Base-by-base conservation (phyloP, 2,797 vertebrate species). In the Mergus octosetaceus region DNA sequence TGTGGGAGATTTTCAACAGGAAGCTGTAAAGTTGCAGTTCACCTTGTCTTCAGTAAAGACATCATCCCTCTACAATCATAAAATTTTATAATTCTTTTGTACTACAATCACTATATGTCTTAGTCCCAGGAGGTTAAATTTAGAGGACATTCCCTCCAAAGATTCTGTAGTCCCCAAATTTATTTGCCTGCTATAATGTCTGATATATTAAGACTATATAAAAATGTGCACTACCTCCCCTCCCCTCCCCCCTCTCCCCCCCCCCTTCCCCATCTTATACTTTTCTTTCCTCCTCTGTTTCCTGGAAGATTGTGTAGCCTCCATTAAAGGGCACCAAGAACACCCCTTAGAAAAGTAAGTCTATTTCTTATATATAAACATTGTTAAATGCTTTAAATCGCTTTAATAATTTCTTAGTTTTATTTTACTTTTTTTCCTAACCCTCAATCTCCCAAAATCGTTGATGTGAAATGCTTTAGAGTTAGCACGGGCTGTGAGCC, bases 401-500 rank as follows among this genome's bases (percentile, higher is more conserved):
- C 1, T 89, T 38, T 77, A 70, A 49, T 66, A 68, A 19, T 89
- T 94, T 78, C 36, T 13, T 75, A 51, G 2, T 49, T n/a, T 36
- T 36, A 9, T 36, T 60, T 38, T 38, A 17, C 21, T 36, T 27
- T 24, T 75, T 73, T 64, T 1, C 0, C 7, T 87, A 3, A 4
- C 36, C n/a, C 57, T 9, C 10, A 49, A 21, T 78, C 30, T 87
- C 18, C 24, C 25, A 24, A 57, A 53, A 49, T 13, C 45, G 69
- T 69, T 65, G 75, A 4, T 58, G 54, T 61, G 34, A 58, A 61
- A 49, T 49, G 13, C 24, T 61, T 89, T 41, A 72, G 45, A 58
- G 11, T 39, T 65, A 84, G 5, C 2, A 28, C 54, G 13, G 14
- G 36, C 72, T 54, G 78, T 0, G 0, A 13, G 7, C 19, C 12